Percentiles rank a stretch among this genome's conserved stretches.
phyloP scores from a whole-genome alignment of 2,113 vertebrate species.

The Gavia stellata region DNA sequence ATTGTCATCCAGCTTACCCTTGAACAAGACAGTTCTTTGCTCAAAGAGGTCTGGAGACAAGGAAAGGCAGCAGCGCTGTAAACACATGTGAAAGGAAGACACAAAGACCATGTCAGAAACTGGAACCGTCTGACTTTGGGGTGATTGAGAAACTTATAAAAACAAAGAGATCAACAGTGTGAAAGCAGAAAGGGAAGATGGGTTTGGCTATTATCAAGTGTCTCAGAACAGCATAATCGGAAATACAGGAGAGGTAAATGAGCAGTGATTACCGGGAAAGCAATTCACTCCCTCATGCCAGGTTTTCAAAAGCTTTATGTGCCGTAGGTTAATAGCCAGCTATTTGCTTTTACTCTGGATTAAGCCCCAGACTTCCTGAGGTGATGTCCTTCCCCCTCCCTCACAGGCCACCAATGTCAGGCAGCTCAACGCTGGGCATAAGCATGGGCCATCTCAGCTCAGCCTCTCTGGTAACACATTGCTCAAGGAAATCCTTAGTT shows the following conservation, averaged over 20 bases:
- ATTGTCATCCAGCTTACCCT: not conserved
- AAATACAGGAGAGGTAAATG: conserved; percentile 19
- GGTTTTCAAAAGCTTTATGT: conserved; percentile 35
- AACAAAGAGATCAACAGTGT: not conserved
- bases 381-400: not conserved
- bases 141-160: not conserved
- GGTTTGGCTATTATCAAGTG: not conserved
- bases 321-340: not conserved
- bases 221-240: not conserved
- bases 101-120: accelerated
- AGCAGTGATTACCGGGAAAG: conserved; percentile 1
- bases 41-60: not conserved
- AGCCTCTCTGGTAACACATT: not conserved
- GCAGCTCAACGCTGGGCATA: not conserved
- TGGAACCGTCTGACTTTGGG: not conserved
- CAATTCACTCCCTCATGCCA: conserved; percentile 21
- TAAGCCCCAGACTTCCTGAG: not conserved
- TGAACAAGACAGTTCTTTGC: not conserved
- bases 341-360: conserved; percentile 9
- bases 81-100: not conserved
- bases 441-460: not conserved
- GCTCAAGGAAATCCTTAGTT: not conserved
- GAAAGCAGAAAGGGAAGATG: not conserved
- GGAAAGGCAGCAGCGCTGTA: not conserved
- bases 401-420: not conserved